These are phyloP conservation scores for Lepidochitona cinerea DNA, from an alignment of 2,888 invertebrate genomes.

Conservation along the genomic window DNA sequence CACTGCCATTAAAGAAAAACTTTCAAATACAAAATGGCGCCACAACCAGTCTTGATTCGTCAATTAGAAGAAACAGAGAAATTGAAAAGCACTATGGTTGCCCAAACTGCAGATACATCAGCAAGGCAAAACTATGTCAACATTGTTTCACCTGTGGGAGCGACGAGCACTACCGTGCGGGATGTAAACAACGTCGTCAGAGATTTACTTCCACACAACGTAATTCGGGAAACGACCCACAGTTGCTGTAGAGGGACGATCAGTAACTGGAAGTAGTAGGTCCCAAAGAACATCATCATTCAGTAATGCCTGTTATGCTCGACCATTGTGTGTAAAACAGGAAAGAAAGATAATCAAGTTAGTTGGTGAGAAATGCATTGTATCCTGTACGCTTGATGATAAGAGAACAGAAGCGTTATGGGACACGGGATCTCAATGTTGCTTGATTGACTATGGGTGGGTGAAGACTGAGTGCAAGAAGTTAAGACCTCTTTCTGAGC, in stretches of 20 bases:
- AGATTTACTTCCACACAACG: too few species aligned
- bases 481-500: background rate
- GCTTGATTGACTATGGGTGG: background rate
- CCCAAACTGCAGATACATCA: background rate
- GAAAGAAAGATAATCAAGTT: background rate
- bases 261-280: background rate
- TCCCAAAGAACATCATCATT: background rate
- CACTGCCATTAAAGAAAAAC: too few species aligned
- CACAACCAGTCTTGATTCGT: too few species aligned
- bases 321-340: background rate
- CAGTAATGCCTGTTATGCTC: background rate
- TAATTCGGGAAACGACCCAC: background rate
- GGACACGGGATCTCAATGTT: constrained; percentile 3
- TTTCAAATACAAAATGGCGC: too few species aligned
- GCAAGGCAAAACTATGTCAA: background rate
- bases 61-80: too few species aligned
- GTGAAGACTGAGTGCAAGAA: background rate
- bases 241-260: background rate
- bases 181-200: too few species aligned
- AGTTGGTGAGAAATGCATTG: constrained; percentile 7
- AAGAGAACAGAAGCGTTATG: background rate
- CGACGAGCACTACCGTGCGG: background rate
- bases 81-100: background rate
- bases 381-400: constrained; percentile 1
- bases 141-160: constrained; percentile 4